Evolutionary conservation across 2,888 invertebrate genomes (phyloP), one percentile per base, ranked within the genome.

Genomic region (Steromphala cineraria): DNA sequence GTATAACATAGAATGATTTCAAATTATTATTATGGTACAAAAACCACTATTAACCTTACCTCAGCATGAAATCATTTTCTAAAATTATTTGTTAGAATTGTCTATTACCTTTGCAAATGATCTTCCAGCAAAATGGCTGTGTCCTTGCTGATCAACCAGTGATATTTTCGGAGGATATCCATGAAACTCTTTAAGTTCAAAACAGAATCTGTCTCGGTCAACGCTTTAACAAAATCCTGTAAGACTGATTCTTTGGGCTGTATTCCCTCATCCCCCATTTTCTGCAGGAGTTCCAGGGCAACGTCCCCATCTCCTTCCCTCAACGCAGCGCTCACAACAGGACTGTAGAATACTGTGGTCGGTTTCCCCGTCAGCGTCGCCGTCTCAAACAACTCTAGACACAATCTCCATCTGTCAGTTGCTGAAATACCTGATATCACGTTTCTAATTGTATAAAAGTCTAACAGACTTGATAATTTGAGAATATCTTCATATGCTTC

Each of bases 321-420:
- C 0, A 84, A 40, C 15, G 84, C 80, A 17, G 82, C 82, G 13
- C 56, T 53, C 8, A 82, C 71, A 46, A 85, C 80, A 5, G 80
- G 75, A 17, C 67, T 53, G 67, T 75, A 82, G 53, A 46, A 67
- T 8, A 13, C 19, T 13, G 52, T 13, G 8, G 46, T 75, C 7
- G 81, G 74, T 5, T 21, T 52, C 2, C 40, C 46, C 40, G 56
- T 78, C n/a, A 80, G 24, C 40, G 78, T 76, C 15, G 75, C 79
- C 80, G 83, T 84, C n/a, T 84, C 84, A 46, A 85, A 13, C 19
- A 85, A 52, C 19, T 82, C 79, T 17, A 86, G n/a, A n/a, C 83
- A 78, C 53, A 82, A 78, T 53, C 40, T 81, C 86, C 86, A 87
- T 21, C 80, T 53, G 19, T 67, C 82, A 28, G 85, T 87, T 15